Conservation (phyloP, 2,888 invertebrate species). For the Caenorhabditis auriculariae region DNA sequence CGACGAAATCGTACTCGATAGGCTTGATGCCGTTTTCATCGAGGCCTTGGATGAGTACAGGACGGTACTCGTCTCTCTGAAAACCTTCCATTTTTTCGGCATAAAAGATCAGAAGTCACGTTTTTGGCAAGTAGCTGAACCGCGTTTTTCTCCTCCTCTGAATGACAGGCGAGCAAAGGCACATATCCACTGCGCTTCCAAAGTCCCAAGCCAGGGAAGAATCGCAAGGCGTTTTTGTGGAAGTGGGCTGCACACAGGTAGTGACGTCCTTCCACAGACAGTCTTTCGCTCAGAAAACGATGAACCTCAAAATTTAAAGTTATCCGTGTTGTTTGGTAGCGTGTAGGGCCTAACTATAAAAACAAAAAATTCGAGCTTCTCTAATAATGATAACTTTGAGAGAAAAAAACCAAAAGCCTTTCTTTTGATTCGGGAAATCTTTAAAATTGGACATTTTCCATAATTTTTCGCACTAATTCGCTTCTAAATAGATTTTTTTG, state of each 20-base stretch:
- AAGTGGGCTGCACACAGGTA: conserved; percentile 37
- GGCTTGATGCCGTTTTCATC: conserved; percentile 11
- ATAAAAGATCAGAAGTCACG: no score
- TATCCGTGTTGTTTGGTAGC: neutral
- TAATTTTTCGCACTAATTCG: no score
- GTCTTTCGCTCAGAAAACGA: conserved; percentile 18
- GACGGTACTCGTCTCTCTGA: conserved; percentile 12
- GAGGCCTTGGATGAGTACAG: conserved; percentile 15
- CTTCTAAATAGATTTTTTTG: no score
- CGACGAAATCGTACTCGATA: conserved; percentile 18
- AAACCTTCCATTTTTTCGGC: no score
- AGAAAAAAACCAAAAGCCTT: neutral
- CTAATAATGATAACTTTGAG: no score
- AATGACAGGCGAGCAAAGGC: conserved; percentile 18
- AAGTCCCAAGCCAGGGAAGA: conserved; percentile 17
- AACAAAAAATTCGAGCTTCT: no score
- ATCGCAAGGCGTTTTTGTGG: conserved; percentile 24
- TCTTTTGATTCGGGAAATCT: neutral
- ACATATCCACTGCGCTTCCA: conserved; percentile 9
- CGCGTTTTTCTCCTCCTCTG: conserved; percentile 17
- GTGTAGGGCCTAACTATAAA: no score
- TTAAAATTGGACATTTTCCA: no score
- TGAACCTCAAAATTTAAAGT: conserved; percentile 3
- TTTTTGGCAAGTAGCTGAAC: no score
- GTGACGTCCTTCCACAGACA: conserved; percentile 31